Evolutionary conservation across 2,113 vertebrate species (phyloP).

Genomic region (Capreolus pygargus): DNA sequence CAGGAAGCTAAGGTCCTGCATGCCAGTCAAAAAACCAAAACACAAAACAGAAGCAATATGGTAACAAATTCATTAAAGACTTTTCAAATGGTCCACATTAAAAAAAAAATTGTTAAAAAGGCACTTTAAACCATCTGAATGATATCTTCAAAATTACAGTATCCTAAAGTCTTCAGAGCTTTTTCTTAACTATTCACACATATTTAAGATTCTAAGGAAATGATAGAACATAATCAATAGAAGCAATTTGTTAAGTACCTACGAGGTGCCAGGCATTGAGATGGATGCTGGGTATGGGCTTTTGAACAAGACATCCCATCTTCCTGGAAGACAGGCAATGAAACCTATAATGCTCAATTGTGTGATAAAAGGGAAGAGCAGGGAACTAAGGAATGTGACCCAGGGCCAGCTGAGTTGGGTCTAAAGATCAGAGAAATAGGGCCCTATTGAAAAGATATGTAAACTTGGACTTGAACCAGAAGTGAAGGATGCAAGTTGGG

Average conservation of each 20-base stretch:
- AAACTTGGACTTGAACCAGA: background rate
- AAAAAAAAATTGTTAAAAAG: background rate
- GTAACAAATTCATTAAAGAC: background rate
- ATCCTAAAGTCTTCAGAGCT: background rate
- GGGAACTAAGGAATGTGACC: rapidly evolving
- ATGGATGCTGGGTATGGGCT: background rate
- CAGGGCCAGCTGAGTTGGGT: background rate
- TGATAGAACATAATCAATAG: background rate
- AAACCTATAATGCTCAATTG: background rate
- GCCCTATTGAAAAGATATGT: background rate
- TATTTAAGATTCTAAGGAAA: background rate
- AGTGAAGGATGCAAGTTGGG: rapidly evolving
- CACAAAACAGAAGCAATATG: background rate
- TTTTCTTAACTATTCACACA: background rate
- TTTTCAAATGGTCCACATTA: background rate
- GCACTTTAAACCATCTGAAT: background rate
- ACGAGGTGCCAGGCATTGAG: rapidly evolving
- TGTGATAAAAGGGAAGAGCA: rapidly evolving
- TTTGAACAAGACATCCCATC: background rate
- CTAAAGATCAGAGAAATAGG: background rate
- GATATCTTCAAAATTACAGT: background rate
- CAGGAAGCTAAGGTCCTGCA: background rate
- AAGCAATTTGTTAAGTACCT: background rate
- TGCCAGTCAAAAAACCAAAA: background rate
- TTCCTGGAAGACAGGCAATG: background rate